phyloP scores from a whole-genome alignment of 2,888 invertebrate genomes.

The Piscicola geometra region DNA sequence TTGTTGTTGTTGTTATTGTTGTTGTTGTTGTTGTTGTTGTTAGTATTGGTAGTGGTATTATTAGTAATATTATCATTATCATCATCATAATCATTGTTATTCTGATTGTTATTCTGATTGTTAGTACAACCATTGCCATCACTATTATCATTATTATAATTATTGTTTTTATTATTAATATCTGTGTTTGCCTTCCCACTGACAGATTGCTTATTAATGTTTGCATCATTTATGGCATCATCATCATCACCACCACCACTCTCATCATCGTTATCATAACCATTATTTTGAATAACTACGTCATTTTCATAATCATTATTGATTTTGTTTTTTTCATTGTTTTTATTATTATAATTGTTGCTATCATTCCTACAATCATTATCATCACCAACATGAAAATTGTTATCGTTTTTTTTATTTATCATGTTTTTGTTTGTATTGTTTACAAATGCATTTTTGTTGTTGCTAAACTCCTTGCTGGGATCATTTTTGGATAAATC shows the following conservation, averaged over 20 bases:
- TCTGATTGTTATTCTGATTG: not conserved
- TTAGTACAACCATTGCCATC: no score
- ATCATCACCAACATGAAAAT: no score
- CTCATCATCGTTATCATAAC: not conserved
- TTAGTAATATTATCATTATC: not conserved
- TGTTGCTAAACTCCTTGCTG: not conserved
- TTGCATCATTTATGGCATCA: not conserved
- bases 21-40: not conserved
- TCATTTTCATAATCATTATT: not conserved
- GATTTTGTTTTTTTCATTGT: not conserved
- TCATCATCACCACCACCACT: no score
- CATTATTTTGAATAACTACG: not conserved
- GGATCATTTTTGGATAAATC: no score
- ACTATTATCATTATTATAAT: not conserved
- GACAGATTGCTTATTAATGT: no score
- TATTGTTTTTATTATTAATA: not conserved
- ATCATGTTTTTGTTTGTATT: not conserved
- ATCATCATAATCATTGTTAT: not conserved
- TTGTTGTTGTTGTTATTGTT: not conserved
- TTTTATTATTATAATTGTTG: not conserved
- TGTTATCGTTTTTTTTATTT: conserved; percentile 11
- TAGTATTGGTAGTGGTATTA: not conserved
- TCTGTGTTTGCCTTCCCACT: no score
- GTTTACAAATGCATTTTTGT: not conserved
- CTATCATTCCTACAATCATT: not conserved